Evolutionary conservation across 1,140 invertebrate genomes (phyloP).

Genomic region (Tetramorium parvispinum): DNA sequence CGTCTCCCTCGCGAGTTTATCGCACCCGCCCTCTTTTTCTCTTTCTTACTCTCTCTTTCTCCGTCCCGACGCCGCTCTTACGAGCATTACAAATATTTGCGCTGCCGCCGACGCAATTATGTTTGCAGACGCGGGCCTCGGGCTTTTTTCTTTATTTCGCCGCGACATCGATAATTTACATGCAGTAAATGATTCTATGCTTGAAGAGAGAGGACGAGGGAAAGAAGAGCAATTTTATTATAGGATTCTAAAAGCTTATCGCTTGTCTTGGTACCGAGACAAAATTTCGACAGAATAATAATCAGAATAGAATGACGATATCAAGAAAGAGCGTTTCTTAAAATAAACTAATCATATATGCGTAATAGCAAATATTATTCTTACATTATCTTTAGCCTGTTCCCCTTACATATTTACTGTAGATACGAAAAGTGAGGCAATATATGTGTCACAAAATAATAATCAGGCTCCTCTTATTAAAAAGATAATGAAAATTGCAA

Average conservation of each 20-base stretch:
- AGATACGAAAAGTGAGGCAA: slow-evolving; percentile 38
- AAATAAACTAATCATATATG: slow-evolving; percentile 45
- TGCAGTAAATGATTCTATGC: slow-evolving; percentile 30
- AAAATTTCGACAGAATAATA: slow-evolving; percentile 12
- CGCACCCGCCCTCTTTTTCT: slow-evolving; percentile 13
- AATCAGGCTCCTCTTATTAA: slow-evolving; percentile 21
- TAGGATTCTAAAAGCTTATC: neutral
- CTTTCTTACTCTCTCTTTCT: slow-evolving; percentile 1
- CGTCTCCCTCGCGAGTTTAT: slow-evolving; percentile 42
- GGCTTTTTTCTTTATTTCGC: slow-evolving; percentile 21
- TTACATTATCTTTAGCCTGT: slow-evolving; percentile 35
- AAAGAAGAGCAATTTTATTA: slow-evolving; percentile 7
- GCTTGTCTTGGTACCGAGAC: neutral
- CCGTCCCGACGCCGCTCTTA: slow-evolving; percentile 29
- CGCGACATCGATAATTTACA: slow-evolving; percentile 49
- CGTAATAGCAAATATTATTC: slow-evolving; percentile 42
- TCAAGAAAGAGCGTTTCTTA: neutral
- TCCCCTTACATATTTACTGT: slow-evolving; percentile 35
- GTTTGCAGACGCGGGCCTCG: slow-evolving; percentile 41
- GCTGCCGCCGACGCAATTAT: slow-evolving; percentile 56
- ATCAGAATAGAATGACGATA: neutral
- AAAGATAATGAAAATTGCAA: slow-evolving; percentile 16
- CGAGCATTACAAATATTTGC: slow-evolving; percentile 57
- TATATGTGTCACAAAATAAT: slow-evolving; percentile 28
- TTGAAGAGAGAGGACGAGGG: neutral